Conservation (phyloP, 1,140 invertebrate genomes). For the Bombus terrestris region DNA sequence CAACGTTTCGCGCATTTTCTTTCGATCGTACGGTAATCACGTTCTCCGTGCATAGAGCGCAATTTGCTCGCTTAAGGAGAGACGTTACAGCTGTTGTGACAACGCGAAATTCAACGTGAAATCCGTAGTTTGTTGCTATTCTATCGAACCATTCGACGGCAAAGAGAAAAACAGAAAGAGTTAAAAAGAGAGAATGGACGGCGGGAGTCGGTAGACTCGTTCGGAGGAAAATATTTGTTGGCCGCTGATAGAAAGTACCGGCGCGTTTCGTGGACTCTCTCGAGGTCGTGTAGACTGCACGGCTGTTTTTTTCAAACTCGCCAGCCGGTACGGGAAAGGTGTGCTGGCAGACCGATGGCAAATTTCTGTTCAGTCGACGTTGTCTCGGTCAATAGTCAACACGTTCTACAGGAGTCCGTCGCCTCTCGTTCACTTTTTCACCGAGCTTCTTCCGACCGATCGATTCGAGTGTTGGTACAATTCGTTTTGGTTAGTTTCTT, state of each 20-base stretch:
- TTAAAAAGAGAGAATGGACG: background rate
- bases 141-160: background rate
- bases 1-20: background rate
- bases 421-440: constrained; percentile 7
- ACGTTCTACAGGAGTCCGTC: constrained; percentile 31
- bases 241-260: constrained; percentile 16
- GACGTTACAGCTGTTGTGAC: background rate
- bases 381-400: constrained; percentile 60
- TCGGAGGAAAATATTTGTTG: background rate
- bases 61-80: background rate
- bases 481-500: constrained; percentile 1
- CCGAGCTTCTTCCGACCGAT: background rate
- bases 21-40: background rate
- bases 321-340: constrained; percentile 52
- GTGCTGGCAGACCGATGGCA: constrained; percentile 31
- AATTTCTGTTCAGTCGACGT: constrained; percentile 64
- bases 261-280: background rate
- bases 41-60: background rate
- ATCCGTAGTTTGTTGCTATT: background rate
- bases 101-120: background rate
- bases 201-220: background rate
- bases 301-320: constrained; percentile 21
- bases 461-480: constrained; percentile 17
- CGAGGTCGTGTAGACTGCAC: background rate
- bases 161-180: background rate